A percentile compares a stretch with the other conserved stretches of the same genome.
These are phyloP conservation scores for Ciconia stormi DNA, from an alignment of 2,113 vertebrate species.

Conservation along the genomic window DNA sequence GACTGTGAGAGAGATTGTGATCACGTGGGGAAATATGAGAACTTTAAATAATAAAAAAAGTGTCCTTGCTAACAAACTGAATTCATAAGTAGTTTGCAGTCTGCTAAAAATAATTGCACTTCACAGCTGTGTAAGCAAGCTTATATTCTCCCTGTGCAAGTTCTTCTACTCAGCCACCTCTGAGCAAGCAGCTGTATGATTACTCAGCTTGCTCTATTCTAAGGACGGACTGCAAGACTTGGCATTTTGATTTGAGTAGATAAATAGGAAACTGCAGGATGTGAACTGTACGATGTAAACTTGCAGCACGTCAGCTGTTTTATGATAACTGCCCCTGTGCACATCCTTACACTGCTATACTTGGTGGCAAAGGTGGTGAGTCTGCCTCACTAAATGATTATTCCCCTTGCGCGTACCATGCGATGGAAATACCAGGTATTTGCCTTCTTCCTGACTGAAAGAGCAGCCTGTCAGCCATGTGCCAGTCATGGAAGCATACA, in stretches of 20 bases:
- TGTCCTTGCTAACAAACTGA: constrained; percentile 8
- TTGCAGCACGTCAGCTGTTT: constrained; percentile 2
- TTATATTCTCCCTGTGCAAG: background rate
- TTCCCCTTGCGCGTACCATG: background rate
- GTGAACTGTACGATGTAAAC: background rate
- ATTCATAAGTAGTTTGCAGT: background rate
- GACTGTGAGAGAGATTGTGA: background rate
- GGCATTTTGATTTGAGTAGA: constrained; percentile 13
- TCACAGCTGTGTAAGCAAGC: constrained; percentile 43
- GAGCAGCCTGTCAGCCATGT: background rate
- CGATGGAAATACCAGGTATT: background rate
- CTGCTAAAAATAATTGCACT: background rate
- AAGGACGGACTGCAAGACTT: background rate
- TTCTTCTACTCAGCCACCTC: background rate
- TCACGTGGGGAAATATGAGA: background rate
- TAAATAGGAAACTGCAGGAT: background rate
- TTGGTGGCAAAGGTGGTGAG: background rate
- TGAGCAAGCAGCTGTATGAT: constrained; percentile 47
- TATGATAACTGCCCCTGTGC: background rate
- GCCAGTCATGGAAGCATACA: background rate
- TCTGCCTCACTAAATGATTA: background rate
- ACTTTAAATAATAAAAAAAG: background rate
- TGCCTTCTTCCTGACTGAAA: background rate
- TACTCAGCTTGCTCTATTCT: constrained; percentile 14
- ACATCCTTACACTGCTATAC: background rate